Base-by-base conservation (phyloP, 2,113 vertebrate species). In the Pygathrix nemaeus region DNA sequence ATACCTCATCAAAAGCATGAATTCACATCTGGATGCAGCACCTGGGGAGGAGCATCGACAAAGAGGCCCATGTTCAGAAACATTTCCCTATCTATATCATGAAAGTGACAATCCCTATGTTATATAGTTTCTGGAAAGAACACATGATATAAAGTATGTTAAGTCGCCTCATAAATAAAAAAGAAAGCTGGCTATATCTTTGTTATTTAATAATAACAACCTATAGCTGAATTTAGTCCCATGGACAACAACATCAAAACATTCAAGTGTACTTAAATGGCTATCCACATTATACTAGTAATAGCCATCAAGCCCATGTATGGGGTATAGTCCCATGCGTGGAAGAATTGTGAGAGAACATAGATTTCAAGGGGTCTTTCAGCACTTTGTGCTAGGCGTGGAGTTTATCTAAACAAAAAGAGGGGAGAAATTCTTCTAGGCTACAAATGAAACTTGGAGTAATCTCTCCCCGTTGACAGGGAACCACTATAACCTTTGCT, bases 391-490 rank as follows among this genome's bases (percentile, higher is more conserved):
- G 50, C 76, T 57, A 50, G 68, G 21, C 76, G 50, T 95, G 43
- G 78, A 88, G 96, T 96, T 96, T 97, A 95, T 94, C 91, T 50
- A 92, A 90, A 97, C 13, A 78, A 32, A 30, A 32, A 48, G 27
- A 30, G 8, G 17, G n/a, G 79, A 82, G 25, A 23, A 43, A 92
- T 81, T 89, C 73, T 91, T 97, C 52, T 35, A 52, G 85, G 72
- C 32, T 75, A 68, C 45, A 90, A 90, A 86, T 76, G 94, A 95
- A 97, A 86, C 78, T 89, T 94, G 88, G 81, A 96, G 81, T 79
- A 75, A 93, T 96, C 73, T 96, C 94, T 96, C 76, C 86, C n/a
- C 27, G 93, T 97, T 97, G 94, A 96, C 96, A 96, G 96, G 66
- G 92, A 96, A 82, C 96, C 45, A 80, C 16, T 45, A 59, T 95